Percentiles rank a stretch among this genome's conserved stretches.
phyloP scores from a whole-genome alignment of 2,888 invertebrate genomes.

The Lepidochrysops patricia region DNA sequence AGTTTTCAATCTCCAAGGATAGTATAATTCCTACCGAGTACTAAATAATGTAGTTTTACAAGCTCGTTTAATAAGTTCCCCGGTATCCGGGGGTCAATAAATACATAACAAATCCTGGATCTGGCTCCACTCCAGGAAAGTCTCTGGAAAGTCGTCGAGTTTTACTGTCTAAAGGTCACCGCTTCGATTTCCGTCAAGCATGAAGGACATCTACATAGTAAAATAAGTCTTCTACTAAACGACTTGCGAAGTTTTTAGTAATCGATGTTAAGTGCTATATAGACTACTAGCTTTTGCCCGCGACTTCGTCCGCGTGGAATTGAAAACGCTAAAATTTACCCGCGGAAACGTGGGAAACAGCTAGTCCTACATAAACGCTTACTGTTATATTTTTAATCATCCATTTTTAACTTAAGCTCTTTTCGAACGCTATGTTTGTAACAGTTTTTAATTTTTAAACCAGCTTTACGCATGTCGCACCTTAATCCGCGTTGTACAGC shows the following conservation, averaged over 20 bases:
- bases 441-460: background rate
- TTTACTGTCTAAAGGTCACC: background rate
- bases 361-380: too few species aligned
- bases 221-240: background rate
- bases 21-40: background rate
- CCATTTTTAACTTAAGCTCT: too few species aligned
- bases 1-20: background rate
- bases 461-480: background rate
- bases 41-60: background rate
- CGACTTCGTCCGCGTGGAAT: too few species aligned
- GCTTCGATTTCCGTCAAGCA: background rate
- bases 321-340: too few species aligned
- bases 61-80: background rate
- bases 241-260: too few species aligned
- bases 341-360: too few species aligned
- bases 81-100: background rate
- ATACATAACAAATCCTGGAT: background rate
- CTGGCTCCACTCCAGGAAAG: background rate
- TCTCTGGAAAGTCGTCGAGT: background rate
- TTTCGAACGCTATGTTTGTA: too few species aligned
- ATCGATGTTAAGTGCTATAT: too few species aligned
- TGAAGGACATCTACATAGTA: background rate
- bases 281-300: too few species aligned
- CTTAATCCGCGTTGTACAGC: too few species aligned
- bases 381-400: too few species aligned